phyloP scores from a whole-genome alignment of 2,113 vertebrate species.

The Sinocyclocheilus maitianheensis region DNA sequence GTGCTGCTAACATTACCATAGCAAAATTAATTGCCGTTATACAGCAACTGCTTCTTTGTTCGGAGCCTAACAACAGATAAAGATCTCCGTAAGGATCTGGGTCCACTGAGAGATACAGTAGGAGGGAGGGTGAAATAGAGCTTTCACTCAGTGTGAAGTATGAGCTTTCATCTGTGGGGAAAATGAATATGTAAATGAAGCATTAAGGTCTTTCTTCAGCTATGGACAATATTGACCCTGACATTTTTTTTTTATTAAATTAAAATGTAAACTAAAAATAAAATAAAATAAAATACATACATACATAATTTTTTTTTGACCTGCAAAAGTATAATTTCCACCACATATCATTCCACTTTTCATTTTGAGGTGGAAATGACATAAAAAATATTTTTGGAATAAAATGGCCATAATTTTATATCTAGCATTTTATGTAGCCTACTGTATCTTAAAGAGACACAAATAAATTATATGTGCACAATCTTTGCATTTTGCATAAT shows the following conservation, averaged over 20 bases:
- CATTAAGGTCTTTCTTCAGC: background rate
- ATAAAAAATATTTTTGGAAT: too few relatives aligned
- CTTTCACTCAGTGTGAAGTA: background rate
- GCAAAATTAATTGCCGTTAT: constrained; percentile 48
- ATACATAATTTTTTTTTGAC: too few relatives aligned
- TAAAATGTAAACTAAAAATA: too few relatives aligned
- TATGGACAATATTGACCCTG: background rate
- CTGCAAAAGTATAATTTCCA: too few relatives aligned
- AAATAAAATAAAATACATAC: too few relatives aligned
- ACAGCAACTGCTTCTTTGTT: constrained; percentile 27
- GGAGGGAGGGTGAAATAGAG: constrained; percentile 1
- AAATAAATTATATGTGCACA: too few relatives aligned
- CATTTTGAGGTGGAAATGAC: background rate
- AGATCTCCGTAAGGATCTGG: constrained; percentile 29
- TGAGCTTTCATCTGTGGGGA: background rate
- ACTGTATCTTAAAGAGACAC: too few relatives aligned
- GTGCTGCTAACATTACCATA: constrained; percentile 60
- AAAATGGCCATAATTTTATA: background rate
- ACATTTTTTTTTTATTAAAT: too few relatives aligned
- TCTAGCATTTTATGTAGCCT: too few relatives aligned
- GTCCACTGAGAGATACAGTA: constrained; percentile 35
- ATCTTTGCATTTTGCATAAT: too few relatives aligned
- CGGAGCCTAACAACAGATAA: constrained; percentile 40
- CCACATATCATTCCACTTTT: too few relatives aligned
- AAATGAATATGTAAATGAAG: background rate